Evolutionary conservation across 2,888 invertebrate species (phyloP).

Genomic region (Tipula lateralis): DNA sequence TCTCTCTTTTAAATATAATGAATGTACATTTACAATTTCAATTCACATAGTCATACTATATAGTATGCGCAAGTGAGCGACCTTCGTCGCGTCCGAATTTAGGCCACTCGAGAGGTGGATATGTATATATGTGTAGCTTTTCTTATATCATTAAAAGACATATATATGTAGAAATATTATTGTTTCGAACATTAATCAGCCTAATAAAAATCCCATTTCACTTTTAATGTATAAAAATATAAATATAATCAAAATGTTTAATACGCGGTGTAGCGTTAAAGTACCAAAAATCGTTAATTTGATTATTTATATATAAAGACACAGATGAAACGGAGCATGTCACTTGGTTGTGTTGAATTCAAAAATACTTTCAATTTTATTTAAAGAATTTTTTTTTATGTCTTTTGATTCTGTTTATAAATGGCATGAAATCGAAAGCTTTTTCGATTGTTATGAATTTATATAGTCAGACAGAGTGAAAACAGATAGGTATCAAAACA

Average conservation of each 20-base stretch:
- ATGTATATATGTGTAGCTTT: not conserved
- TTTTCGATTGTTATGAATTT: no score
- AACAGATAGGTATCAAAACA: no score
- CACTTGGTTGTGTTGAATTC: not conserved
- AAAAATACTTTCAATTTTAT: conserved; percentile 7
- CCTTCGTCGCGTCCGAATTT: not conserved
- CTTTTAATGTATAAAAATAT: not conserved
- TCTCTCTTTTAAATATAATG: not conserved
- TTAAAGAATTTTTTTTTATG: not conserved
- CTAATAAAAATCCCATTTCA: not conserved
- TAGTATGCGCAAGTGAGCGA: not conserved
- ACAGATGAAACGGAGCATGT: not conserved
- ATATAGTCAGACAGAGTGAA: no score
- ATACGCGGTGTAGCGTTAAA: not conserved
- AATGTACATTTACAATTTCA: not conserved
- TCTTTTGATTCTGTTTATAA: not conserved
- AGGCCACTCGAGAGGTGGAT: not conserved
- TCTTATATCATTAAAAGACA: not conserved
- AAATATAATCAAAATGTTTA: not conserved
- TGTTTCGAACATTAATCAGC: not conserved
- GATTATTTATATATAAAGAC: not conserved
- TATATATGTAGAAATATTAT: not conserved
- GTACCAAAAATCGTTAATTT: not conserved
- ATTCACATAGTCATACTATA: not conserved
- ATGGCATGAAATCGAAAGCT: not conserved